Base-by-base conservation (phyloP, 2,113 vertebrate species). In the Riparia riparia region DNA sequence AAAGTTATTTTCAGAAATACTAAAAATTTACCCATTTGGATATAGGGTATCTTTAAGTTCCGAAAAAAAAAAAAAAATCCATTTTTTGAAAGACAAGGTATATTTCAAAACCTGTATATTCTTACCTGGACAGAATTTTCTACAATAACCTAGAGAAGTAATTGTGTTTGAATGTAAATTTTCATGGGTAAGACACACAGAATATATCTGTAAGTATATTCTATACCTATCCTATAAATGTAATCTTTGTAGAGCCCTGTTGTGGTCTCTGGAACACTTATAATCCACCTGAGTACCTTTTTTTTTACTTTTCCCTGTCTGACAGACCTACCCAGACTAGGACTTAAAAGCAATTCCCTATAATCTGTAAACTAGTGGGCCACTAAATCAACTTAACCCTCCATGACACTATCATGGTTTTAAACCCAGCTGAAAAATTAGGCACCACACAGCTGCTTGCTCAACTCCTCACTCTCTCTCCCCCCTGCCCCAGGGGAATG, bases 401-500 rank as follows among this genome's bases (percentile, higher is more conserved):
- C 31, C 5, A 6, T 50, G 32, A 69, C n/a, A 13, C 45, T n/a
- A 21, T 18, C 21, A 28, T 32, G 39, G 12, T 28, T 69, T 78
- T 60, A 39, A 61, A 51, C 14, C 5, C 64, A 61, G 47, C 14
- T 53, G 22, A 61, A 51, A 51, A 69, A 39, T 53, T 39, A 53
- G 16, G 8, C 39, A 53, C 8, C 25, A 44, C 56, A 39, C 9
- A 58, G 25, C 12, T 53, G 14, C 63, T 60, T 1, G 1, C 32
- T 78, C 17, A 11, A 22, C 7, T 10, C 39, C 11, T 50, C 0
- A 0, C 45, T 32, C 21, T 50, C 3, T 44, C 21, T 8, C 4
- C 4, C 4, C 3, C 0, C 5, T 20, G 12, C 6, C 9, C 17
- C 11, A 60, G 39, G 37, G 16, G 26, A 60, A 51, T 7, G 20